Conservation (phyloP, 2,113 vertebrate species). For the Melanostigma gelatinosum region DNA sequence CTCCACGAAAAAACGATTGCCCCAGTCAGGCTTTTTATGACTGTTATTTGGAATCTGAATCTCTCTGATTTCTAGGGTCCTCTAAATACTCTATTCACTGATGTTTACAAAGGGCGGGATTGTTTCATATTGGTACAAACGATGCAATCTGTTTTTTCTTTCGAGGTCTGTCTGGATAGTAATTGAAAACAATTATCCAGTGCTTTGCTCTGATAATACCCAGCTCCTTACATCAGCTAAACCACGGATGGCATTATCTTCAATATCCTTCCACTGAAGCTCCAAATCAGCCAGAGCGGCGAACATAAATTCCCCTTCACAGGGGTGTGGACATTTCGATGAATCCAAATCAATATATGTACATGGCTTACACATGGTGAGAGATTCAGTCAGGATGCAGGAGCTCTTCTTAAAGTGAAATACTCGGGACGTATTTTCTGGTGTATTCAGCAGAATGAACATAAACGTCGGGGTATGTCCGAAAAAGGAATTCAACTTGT, state of each 20-base stretch:
- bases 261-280: constrained; percentile 27
- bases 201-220: constrained; percentile 50
- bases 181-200: constrained; percentile 69
- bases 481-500: background rate
- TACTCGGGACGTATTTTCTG: background rate
- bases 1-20: constrained; percentile 38
- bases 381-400: constrained; percentile 11
- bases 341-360: constrained; percentile 33
- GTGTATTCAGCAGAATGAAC: background rate
- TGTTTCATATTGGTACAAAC: constrained; percentile 55
- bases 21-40: constrained; percentile 40
- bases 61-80: constrained; percentile 42
- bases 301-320: constrained; percentile 23
- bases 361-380: constrained; percentile 1
- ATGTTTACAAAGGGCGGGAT: constrained; percentile 56
- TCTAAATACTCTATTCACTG: constrained; percentile 48
- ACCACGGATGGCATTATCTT: constrained; percentile 44
- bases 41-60: constrained; percentile 54
- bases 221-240: constrained; percentile 34
- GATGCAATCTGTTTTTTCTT: constrained; percentile 45
- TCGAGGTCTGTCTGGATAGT: constrained; percentile 44
- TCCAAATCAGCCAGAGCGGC: constrained; percentile 21
- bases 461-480: background rate
- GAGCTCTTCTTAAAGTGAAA: constrained; percentile 1
- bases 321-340: background rate